These are phyloP conservation scores for Diploptera punctata DNA, from an alignment of 2,888 invertebrate species.

Conservation along the genomic window DNA sequence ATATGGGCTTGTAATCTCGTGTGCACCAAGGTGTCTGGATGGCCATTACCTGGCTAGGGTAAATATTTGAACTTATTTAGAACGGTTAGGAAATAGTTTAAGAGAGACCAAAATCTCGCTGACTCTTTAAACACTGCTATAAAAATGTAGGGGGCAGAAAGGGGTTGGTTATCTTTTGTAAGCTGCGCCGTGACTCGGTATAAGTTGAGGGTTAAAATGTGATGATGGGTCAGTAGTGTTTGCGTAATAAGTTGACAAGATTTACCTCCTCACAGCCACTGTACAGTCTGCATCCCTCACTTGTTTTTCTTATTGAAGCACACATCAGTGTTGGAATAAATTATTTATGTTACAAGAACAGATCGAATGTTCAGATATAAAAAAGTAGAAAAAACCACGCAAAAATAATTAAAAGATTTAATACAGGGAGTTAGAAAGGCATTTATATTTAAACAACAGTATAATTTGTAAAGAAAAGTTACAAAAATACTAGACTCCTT, in stretches of 20 bases:
- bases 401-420: no score
- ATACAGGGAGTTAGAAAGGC: no score
- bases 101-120: conserved; percentile 26
- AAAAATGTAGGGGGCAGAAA: conserved; percentile 6
- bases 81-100: conserved; percentile 20
- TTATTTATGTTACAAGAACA: no score
- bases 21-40: neutral
- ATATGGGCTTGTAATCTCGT: no score
- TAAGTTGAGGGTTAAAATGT: conserved; percentile 22
- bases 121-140: conserved; percentile 23
- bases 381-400: no score
- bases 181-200: conserved; percentile 22
- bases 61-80: conserved; percentile 29
- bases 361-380: no score
- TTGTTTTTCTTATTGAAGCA: no score
- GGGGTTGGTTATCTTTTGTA: conserved; percentile 21
- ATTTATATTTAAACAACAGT: no score
- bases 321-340: no score
- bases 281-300: no score
- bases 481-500: no score
- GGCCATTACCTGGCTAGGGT: conserved; percentile 7
- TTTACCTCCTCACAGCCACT: neutral
- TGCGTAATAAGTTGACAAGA: conserved; percentile 2
- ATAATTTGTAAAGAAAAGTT: no score
- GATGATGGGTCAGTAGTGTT: conserved; percentile 18